Percentiles rank a stretch among this genome's conserved stretches.
phyloP scores from a whole-genome alignment of 2,797 vertebrate genomes.

The Carapus acus region DNA sequence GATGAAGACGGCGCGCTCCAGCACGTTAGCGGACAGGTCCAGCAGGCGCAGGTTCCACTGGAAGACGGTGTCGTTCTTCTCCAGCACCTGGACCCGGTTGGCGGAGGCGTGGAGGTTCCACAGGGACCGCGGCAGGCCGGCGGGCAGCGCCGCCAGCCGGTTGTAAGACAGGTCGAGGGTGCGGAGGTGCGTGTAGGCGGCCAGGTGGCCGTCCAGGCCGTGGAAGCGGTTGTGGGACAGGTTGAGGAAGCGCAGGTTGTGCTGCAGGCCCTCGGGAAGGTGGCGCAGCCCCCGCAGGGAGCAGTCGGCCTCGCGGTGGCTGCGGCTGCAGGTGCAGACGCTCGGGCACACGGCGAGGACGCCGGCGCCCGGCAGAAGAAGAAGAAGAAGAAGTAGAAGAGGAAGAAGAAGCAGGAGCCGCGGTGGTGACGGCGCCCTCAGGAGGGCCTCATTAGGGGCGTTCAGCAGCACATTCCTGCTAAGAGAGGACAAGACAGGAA shows the following conservation, averaged over 20 bases:
- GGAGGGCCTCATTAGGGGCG: conserved; percentile 37
- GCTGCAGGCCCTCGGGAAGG: conserved; percentile 83
- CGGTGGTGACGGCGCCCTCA: conserved; percentile 73
- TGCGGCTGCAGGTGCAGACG: conserved; percentile 81
- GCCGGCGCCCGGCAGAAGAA: conserved; percentile 58
- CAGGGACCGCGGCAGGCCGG: conserved; percentile 83
- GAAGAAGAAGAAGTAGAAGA: no score
- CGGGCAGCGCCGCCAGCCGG: conserved; percentile 78
- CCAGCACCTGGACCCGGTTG: conserved; percentile 83
- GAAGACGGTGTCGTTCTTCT: conserved; percentile 91
- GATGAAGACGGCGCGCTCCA: conserved; percentile 90
- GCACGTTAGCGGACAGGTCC: conserved; percentile 85
- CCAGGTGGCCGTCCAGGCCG: conserved; percentile 80
- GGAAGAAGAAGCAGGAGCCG: no score
- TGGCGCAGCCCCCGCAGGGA: conserved; percentile 81
- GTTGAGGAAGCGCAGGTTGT: conserved; percentile 87
- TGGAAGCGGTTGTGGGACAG: conserved; percentile 87
- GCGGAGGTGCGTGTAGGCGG: conserved; percentile 82
- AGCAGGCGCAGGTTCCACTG: conserved; percentile 91
- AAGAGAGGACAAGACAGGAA: conserved; percentile 26
- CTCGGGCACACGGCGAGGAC: conserved; percentile 79
- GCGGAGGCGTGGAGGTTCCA: conserved; percentile 85
- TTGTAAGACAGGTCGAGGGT: conserved; percentile 89
- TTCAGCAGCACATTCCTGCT: conserved; percentile 56
- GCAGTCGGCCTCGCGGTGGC: conserved; percentile 89